Conservation (phyloP, 2,888 invertebrate species). For the Dioctria rufipes region DNA sequence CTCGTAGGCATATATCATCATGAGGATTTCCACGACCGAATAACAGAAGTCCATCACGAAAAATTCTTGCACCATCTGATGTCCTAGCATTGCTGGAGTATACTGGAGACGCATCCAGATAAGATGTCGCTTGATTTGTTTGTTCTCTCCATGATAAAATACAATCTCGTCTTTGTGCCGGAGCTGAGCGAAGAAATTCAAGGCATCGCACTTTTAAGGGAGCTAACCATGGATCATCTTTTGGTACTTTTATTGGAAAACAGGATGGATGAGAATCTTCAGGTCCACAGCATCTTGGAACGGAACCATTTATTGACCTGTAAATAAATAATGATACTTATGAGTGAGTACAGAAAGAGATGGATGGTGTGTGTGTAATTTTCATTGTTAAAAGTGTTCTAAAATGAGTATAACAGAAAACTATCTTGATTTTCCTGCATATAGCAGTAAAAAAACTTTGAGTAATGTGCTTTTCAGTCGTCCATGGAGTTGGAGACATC, state of each 20-base stretch:
- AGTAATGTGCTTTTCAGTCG: too few relatives aligned
- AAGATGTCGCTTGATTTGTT: conserved; percentile 87
- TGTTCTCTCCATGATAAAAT: conserved; percentile 88
- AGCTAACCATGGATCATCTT: conserved; percentile 81
- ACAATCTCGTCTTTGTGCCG: conserved; percentile 85
- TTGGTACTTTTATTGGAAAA: conserved; percentile 83
- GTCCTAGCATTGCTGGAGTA: conserved; percentile 84
- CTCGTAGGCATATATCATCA: conserved; percentile 81
- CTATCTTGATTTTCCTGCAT: too few relatives aligned
- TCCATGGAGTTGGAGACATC: too few relatives aligned
- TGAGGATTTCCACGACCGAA: conserved; percentile 79
- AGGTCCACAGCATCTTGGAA: conserved; percentile 81
- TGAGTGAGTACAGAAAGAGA: too few relatives aligned
- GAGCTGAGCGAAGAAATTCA: conserved; percentile 87
- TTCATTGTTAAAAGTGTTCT: too few relatives aligned
- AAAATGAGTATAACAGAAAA: too few relatives aligned
- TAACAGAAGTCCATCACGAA: conserved; percentile 79
- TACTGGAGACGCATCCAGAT: conserved; percentile 85
- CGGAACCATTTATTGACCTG: conserved; percentile 81
- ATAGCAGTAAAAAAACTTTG: too few relatives aligned
- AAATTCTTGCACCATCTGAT: conserved; percentile 82
- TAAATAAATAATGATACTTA: neutral
- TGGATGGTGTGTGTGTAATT: too few relatives aligned
- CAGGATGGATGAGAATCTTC: conserved; percentile 86
- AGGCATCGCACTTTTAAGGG: conserved; percentile 82